Evolutionary conservation across 2,797 vertebrate species (phyloP), one percentile per base, ranked within the genome.

Genomic region (Argyrosomus regius): DNA sequence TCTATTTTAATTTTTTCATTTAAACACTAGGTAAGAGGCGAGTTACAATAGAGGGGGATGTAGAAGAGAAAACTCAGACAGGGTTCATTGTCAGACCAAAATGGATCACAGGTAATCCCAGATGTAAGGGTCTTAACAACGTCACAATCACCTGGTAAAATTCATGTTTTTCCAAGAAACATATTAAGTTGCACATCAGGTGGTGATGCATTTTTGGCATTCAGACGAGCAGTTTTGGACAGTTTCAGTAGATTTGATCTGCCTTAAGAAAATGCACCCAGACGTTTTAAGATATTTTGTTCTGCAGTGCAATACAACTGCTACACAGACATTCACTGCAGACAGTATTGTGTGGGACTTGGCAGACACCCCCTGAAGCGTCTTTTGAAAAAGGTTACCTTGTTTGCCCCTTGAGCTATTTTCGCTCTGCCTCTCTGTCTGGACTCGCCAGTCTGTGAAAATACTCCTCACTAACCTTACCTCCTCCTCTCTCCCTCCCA

Each of bases 261-360:
- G 74, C 66, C 61, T 84, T 48, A 52, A 84, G 77, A 79, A 67
- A 69, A 87, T 84, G 75, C 86, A 84, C 68, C 66, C 77, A 87
- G 84, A 89, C 83, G 4, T 80, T 91, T 78, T 85, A 82, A 89
- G 78, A 81, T 86, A 83, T 89, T 93, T 90, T 88, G 87, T 88
- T 88, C 84, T 76, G 81, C 80, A 82, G 77, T 87, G 79, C 83
- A 90, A 72, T 86, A 78, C 87, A 82, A 88, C 86, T 86, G 87
- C 90, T 89, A 79, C 90, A 88, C 89, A 93, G 88, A 92, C 87
- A 77, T 75, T 87, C 58, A 26, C 85, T 91, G 93, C 92, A 94
- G 94, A 94, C 93, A 90, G 93, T 77, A 93, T 94, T 94, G 94
- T 94, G 93, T 93, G 89, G 92, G 91, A 90, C 91, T 94, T 93